phyloP scores from a whole-genome alignment of 2,797 vertebrate genomes.

The Catharus ustulatus region DNA sequence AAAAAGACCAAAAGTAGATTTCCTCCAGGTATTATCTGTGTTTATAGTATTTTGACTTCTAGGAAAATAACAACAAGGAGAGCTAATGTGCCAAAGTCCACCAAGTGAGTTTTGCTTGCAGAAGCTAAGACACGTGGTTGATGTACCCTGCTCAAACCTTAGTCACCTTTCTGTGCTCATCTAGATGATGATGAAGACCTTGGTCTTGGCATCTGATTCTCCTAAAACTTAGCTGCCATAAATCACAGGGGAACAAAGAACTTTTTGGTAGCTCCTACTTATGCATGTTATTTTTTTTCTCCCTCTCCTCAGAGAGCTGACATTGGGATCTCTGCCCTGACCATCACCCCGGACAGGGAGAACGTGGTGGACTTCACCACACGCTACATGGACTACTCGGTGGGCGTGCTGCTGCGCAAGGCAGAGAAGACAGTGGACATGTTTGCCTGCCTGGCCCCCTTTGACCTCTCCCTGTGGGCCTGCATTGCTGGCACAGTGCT shows the following conservation, averaged over 20 bases:
- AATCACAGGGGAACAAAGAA: not conserved
- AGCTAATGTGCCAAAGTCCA: not conserved
- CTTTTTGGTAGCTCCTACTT: constrained; percentile 37
- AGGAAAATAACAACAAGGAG: not conserved
- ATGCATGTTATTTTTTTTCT: not conserved
- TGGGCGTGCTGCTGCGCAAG: constrained; percentile 93
- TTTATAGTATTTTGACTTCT: constrained; percentile 29
- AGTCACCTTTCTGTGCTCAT: not conserved
- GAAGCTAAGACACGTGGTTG: not conserved
- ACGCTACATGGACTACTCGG: constrained; percentile 98
- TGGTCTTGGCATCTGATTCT: not conserved
- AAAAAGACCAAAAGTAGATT: not conserved
- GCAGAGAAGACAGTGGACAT: constrained; percentile 97
- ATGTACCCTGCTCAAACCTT: not conserved
- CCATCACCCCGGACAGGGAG: constrained; percentile 97
- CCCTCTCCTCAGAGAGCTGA: constrained; percentile 87
- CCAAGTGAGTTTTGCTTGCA: not conserved
- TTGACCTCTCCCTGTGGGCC: constrained; percentile 96
- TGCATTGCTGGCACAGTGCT: constrained; percentile 97
- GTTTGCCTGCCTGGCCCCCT: constrained; percentile 96
- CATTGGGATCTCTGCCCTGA: constrained; percentile 95
- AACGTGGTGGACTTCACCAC: constrained; percentile 98
- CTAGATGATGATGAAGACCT: not conserved
- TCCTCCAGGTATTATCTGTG: not conserved
- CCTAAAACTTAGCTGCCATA: not conserved